Evolutionary conservation across 2,113 vertebrate genomes (phyloP).

Genomic region (Acrocephalus kingi): DNA sequence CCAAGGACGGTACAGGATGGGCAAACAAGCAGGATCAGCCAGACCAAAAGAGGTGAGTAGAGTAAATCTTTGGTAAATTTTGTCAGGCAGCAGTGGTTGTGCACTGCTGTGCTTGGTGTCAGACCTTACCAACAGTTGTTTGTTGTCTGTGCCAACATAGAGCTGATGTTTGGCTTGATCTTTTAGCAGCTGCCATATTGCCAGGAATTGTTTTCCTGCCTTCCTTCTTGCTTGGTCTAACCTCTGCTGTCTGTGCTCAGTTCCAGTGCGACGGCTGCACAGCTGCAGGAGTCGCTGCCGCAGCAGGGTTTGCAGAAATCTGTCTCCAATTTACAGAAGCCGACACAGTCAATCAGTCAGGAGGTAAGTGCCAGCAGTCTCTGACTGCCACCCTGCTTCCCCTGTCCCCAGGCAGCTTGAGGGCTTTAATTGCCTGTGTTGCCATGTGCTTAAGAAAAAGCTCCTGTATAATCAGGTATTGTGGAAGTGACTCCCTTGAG

Average conservation of each 20-base stretch:
- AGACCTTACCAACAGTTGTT: not conserved
- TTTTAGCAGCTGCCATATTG: not conserved
- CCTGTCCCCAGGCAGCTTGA: not conserved
- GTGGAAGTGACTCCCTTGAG: not conserved
- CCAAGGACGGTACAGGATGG: slow-evolving; percentile 99
- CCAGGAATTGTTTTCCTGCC: not conserved
- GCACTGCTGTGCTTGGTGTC: not conserved
- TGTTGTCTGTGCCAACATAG: not conserved
- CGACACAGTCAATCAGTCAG: slow-evolving; percentile 88
- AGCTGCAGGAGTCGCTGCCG: slow-evolving; percentile 97
- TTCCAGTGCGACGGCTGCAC: slow-evolving; percentile 93
- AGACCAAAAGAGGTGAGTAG: slow-evolving; percentile 95
- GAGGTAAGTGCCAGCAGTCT: slow-evolving; percentile 79
- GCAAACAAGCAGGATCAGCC: slow-evolving; percentile 99
- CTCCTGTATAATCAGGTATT: not conserved
- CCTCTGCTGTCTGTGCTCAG: slow-evolving; percentile 63
- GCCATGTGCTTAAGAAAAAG: not conserved
- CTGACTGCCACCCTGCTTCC: not conserved
- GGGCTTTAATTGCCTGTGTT: slow-evolving; percentile 1
- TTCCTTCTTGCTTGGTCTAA: not conserved
- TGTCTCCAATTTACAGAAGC: slow-evolving; percentile 99
- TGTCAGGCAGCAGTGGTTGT: not conserved
- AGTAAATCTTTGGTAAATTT: not conserved
- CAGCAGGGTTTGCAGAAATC: slow-evolving; percentile 99
- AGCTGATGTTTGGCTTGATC: not conserved